Evolutionary conservation across 2,888 invertebrate species (phyloP), one percentile per base, ranked within the genome.

Genomic region (Neocrepidodera transversa): DNA sequence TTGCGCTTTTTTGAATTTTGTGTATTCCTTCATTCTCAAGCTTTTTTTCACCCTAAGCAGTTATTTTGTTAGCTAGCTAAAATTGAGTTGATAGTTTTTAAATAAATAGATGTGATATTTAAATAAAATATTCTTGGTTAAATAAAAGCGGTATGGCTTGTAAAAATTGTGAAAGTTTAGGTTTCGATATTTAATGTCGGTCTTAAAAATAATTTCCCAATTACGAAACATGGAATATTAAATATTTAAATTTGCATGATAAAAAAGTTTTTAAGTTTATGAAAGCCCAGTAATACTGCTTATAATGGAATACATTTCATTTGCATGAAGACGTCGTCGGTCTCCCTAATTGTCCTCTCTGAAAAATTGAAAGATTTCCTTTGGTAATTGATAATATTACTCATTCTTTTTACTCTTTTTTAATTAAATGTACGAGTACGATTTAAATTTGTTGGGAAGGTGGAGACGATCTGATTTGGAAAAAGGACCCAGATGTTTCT

Each of bases 221-320:
- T 72, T 72, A 71, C 69, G 64, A 72, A 72, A 72, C 71, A 71
- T 72, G 72, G 72, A 72, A 72, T 72, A 72, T 71, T 70, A 68
- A 71, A 70, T 68, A 66, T 66, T 45, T 59, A 60, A 57, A 71
- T 72, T 71, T 71, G 69, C 71, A 70, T 72, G 70, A 69, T 71
- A 65, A 68, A 63, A 70, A 70, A 68, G 52, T n/a, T 68, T 54
- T 69, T 62, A 65, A 68, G 64, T 71, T 70, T 71, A 68, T 70
- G 67, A 71, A 71, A 68, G 68, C 70, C 68, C 68, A 71, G 69
- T 70, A 72, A 70, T 69, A 67, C 65, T 71, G 68, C 64, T 68
- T 38, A 55, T 69, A 70, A 70, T 70, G 67, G 69, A 69, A 69
- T 68, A 68, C 60, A 65, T 67, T 67, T 66, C 61, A 71, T 72